Base-by-base conservation (phyloP, 2,113 vertebrate genomes). In the Caloenas nicobarica region DNA sequence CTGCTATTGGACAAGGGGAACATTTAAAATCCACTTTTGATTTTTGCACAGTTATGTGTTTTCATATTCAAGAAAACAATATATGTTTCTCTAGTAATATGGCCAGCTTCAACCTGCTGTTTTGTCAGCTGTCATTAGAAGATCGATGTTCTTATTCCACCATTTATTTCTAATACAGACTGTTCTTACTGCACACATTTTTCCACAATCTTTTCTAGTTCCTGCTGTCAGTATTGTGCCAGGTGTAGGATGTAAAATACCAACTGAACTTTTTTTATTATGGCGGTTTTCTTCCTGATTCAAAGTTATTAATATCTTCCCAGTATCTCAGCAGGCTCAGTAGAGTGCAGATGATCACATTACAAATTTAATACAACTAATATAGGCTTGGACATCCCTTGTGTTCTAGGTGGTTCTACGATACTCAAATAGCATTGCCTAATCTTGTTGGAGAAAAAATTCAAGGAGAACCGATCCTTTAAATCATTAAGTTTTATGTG, bases 231-330 rank as follows among this genome's bases (percentile, higher is more conserved):
- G 24, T 23, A 25, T 46, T 84, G 51, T 86, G 73, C 46, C 4
- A 6, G 51, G 9, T 77, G 22, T 57, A 78, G 57, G 33, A 57
- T 78, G 31, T 79, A 86, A 83, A 93, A 83, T 66, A 46, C 4
- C 1, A 40, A 38, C 46, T 50, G 33, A 33, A 28, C n/a, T 31
- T 62, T 78, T 85, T 93, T 62, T 44, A 53, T 40, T 83, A 42
- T 26, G 28, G 24, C 56, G 56, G 6, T 81, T 90, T 93, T 86
- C 74, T 66, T 85, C 50, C 77, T 85, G 57, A 53, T 86, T 91
- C 54, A 26, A 70, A 82, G 42, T 71, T 85, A 79, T 44, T 53
- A 64, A 11, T 87, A 44, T 79, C 64, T 71, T 80, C 33, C 26
- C 31, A n/a, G 56, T 58, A 77, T 69, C 51, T 91, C 71, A 44